Evolutionary conservation across 1,140 invertebrate species (phyloP), one percentile per base, ranked within the genome.

Genomic region (Ruditapes philippinarum): DNA sequence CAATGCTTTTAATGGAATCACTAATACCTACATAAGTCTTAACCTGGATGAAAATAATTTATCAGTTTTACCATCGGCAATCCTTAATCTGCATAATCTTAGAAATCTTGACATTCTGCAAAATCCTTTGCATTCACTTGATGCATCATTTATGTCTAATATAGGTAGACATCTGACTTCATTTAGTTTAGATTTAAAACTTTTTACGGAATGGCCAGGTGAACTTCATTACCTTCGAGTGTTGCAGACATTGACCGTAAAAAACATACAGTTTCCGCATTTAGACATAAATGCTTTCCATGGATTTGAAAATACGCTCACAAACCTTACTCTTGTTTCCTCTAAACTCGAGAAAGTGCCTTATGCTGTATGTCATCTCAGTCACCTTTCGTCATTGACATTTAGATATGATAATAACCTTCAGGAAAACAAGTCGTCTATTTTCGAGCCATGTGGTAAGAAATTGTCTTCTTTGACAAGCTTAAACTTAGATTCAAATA

Each of bases 291-390:
- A 70, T 38, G 9, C 38, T 1, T 70, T 70, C 38, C 65, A 70
- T 38, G 33, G 33, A 11, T 70, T 70, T 70, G 65, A 70, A 70
- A 36, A 70, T 36, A 38, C 65, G n/a, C 65, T 70, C 19, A 70
- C 33, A 7, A 38, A 14, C 38, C 19, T 70, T 11, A 38, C 33
- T 28, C 1, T 70, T 2, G 36, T 17, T 28, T 25, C 25, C 9
- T 36, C 33, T 38, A 36, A 38, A 12, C 33, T 70, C 1, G 33
- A 70, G n/a, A 70, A 36, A 12, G 17, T 70, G 4, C 65, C 65
- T 19, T 38, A 38, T 38, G 65, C 33, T 38, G 65, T 70, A 19
- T 70, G 65, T n/a, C n/a, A 70, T 12, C 28, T 70, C 11, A 14
- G 2, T 28, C 3, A 19, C 4, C 19, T 70, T 38, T 33, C 36